Evolutionary conservation across 2,113 vertebrate genomes (phyloP).

Genomic region (Python bivittatus): DNA sequence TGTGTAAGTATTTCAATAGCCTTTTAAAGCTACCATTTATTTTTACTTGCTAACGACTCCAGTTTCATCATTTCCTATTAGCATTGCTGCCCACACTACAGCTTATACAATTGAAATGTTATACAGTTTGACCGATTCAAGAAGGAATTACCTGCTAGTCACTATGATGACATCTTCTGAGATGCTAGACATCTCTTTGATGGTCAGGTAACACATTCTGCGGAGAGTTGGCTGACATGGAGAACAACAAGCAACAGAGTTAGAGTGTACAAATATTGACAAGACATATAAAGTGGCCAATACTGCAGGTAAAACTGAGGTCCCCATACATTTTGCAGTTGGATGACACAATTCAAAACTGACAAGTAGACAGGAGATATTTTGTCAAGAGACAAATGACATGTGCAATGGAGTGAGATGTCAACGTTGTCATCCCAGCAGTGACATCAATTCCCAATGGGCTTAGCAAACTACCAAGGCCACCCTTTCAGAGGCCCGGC

Average conservation of each 20-base stretch:
- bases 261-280: neutral
- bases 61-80: neutral
- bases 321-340: neutral
- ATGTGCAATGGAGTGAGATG: neutral
- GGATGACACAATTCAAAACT: neutral
- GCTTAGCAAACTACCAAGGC: neutral
- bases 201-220: constrained; percentile 98
- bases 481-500: neutral
- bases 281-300: neutral
- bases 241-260: constrained; percentile 31
- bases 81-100: neutral
- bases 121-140: neutral
- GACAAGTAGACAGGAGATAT: neutral
- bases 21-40: neutral
- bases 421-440: neutral
- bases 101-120: neutral
- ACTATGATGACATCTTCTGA: constrained; percentile 99
- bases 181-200: constrained; percentile 98
- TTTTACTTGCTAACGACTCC: neutral
- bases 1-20: constrained; percentile 9
- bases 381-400: neutral
- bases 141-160: constrained; percentile 87
- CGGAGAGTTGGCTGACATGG: constrained; percentile 82
- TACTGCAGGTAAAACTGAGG: neutral
- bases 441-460: neutral